Percentiles rank a stretch among this genome's conserved stretches.
Evolutionary conservation across 2,797 vertebrate genomes (phyloP).

Genomic region (Silurus aristotelis): DNA sequence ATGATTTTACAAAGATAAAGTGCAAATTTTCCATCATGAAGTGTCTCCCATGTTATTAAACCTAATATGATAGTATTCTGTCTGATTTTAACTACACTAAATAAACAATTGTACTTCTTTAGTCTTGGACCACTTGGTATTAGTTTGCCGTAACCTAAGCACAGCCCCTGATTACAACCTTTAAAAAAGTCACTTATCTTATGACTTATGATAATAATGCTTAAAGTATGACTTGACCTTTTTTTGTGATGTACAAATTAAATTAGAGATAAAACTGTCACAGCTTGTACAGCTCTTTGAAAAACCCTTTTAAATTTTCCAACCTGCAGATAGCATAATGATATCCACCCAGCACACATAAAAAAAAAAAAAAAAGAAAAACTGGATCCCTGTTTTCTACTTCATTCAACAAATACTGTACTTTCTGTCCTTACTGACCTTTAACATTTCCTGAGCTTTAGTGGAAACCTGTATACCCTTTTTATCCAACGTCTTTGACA

Average conservation of each 20-base stretch:
- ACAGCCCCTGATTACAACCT: background rate
- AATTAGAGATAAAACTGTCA: background rate
- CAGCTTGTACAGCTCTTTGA: background rate
- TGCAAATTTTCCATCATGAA: background rate
- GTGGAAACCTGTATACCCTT: background rate
- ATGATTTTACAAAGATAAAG: background rate
- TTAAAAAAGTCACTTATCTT: background rate
- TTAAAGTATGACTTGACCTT: background rate
- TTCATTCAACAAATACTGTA: constrained; percentile 16
- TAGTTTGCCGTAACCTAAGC: background rate
- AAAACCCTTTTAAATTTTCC: background rate
- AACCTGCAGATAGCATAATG: background rate
- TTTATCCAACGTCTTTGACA: constrained; percentile 31
- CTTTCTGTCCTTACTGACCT: constrained; percentile 1
- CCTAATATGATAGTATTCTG: background rate
- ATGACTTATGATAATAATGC: background rate
- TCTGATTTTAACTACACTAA: background rate
- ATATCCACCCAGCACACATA: background rate
- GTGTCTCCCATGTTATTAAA: background rate
- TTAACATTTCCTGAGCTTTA: background rate
- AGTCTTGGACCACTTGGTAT: background rate
- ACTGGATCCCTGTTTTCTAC: background rate
- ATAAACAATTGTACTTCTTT: background rate
- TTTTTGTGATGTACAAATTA: background rate
- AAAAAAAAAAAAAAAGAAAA: constrained; percentile 17